Base-by-base conservation (phyloP, 2,797 vertebrate genomes). In the Toxotes lorentzi region DNA sequence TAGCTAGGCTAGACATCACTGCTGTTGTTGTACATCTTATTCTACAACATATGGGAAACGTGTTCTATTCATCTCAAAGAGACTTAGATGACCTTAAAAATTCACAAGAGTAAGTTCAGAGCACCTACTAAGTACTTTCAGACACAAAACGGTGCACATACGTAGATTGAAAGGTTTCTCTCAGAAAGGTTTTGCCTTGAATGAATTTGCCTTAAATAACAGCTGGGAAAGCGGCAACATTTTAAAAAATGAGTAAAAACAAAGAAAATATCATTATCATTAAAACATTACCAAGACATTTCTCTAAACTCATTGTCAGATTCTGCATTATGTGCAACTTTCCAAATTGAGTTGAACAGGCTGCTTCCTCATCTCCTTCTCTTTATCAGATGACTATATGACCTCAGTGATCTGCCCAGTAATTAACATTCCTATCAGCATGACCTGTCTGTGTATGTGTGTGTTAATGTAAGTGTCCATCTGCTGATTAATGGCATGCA, bases 401-500 rank as follows among this genome's bases (percentile, higher is more conserved):
- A 91, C 89, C 88, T 86, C 59, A 87, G 73, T 67, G 78, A 90
- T 90, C 75, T 57, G 63, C 72, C 70, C 43, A 51, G 75, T 90
- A 91, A 92, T 91, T 90, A 88, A 86, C 83, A 90, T 90, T 91
- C 63, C 83, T 86, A 90, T 88, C 78, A 32, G 82, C 73, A 70
- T 89, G 82, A 87, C 86, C 86, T 34, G 35, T 85, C 63, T 79
- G 68, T 86, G 85, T 79, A 65, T 74, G 82, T 76, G 76, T 7
- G 57, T 79, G 85, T 83, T 89, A 85, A 90, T 91, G 87, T 77
- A 82, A 76, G 79, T 88, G 91, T 90, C 87, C 86, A 88, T 92
- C 74, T 85, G 81, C 86, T 93, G 91, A 94, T 94, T 93, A 92
- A 94, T 91, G 78, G 64, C 82, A 87, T 84, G 88, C 83, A 84